Base-by-base conservation (phyloP, 2,797 vertebrate species). In the Falco cherrug region DNA sequence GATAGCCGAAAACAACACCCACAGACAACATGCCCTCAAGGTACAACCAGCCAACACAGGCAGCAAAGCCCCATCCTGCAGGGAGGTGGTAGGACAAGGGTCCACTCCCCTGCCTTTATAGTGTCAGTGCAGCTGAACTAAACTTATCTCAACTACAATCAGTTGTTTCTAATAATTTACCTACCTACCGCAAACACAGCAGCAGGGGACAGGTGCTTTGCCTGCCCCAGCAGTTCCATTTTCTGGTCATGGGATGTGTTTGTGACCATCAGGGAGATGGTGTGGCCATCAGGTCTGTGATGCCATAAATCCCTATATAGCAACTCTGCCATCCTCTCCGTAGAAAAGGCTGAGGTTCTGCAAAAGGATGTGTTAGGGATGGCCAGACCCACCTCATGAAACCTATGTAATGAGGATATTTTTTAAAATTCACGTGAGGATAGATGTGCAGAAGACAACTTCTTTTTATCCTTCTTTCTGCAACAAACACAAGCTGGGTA, bases 1-100 rank as follows among this genome's bases (percentile, higher is more conserved):
- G 71, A 89, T 80, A 95, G 77, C 63, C 68, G 74, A n/a, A 87
- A 90, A 77, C 67, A 90, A 45, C 53, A 93, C 70, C 80, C 79
- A 43, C 73, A 70, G 86, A 73, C 48, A 48, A 74, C 26, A 4
- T 50, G 81, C 41, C 78, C 67, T 70, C 10, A 14, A 48, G 84
- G 81, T 43, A 54, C 0, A 0, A 73, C 17, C 91, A 69, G 87
- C 61, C 85, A 78, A 20, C 90, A 79, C 35, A 65, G 93, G 14
- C 2, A 20, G 50, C 68, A 67, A 63, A 71, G 79, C 25, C 35
- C 17, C 50, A 35, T 61, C 57, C 82, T 51, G 61, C 3, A 3
- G 47, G 25, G 39, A 74, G 37, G 28, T 21, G n/a, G 33, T 83
- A n/a, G 61, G 65, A 91, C n/a, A 10, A 69, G 39, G 48, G 70